Percentiles rank a stretch among this genome's conserved stretches.
Evolutionary conservation across 2,888 invertebrate species (phyloP).

Genomic region (Byasa hedistus): DNA sequence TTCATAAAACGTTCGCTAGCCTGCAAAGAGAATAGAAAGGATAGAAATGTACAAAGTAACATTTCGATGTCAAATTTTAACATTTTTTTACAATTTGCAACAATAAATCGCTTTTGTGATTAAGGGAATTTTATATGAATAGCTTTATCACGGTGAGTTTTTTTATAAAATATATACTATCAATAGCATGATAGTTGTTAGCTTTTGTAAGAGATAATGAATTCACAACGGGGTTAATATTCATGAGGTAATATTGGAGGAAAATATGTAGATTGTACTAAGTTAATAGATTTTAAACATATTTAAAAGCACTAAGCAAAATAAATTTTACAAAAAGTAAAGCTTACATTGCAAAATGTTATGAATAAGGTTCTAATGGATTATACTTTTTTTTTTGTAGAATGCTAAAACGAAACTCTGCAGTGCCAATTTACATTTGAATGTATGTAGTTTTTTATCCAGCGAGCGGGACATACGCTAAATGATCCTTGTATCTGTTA

Average conservation of each 20-base stretch:
- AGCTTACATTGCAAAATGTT: too few species aligned
- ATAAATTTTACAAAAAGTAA: too few species aligned
- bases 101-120: not conserved
- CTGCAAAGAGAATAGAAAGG: not conserved
- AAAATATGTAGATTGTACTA: too few species aligned
- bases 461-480: too few species aligned
- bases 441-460: too few species aligned
- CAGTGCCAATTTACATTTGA: too few species aligned
- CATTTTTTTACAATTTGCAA: not conserved
- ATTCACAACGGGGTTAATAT: not conserved
- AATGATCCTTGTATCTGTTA: too few species aligned
- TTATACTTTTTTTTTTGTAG: too few species aligned
- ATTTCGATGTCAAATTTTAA: not conserved
- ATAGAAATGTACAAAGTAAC: not conserved
- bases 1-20: constrained; percentile 7
- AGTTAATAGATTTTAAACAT: not conserved
- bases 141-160: not conserved
- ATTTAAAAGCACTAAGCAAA: not conserved
- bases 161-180: not conserved
- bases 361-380: too few species aligned
- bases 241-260: not conserved
- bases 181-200: not conserved
- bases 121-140: not conserved
- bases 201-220: not conserved
- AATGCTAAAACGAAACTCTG: too few species aligned